phyloP scores from a whole-genome alignment of 2,797 vertebrate genomes.

The Acanthopagrus latus region DNA sequence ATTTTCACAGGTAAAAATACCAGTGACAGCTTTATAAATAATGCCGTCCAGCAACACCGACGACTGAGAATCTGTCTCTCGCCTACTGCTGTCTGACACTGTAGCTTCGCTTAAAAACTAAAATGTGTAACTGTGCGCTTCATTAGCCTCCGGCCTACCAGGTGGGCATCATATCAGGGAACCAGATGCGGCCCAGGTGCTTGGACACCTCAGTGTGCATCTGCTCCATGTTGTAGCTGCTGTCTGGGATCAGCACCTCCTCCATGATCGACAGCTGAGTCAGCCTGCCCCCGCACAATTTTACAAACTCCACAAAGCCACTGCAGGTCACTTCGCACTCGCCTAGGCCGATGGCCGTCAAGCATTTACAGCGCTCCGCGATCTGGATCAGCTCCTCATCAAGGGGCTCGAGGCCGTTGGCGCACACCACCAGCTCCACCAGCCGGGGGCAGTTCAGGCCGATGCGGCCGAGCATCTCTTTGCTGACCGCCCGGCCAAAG shows the following conservation, averaged over 20 bases:
- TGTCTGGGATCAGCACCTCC: constrained; percentile 95
- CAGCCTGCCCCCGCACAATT: constrained; percentile 94
- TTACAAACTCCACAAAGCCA: constrained; percentile 97
- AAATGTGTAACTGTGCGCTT: not conserved
- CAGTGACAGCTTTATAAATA: not conserved
- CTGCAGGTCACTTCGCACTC: constrained; percentile 97
- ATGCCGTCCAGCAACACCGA: not conserved
- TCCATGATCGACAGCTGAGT: constrained; percentile 98
- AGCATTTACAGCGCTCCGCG: constrained; percentile 92
- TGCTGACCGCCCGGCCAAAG: constrained; percentile 95
- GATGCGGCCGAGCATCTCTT: constrained; percentile 94
- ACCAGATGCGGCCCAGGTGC: constrained; percentile 95
- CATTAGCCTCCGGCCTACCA: constrained; percentile 83
- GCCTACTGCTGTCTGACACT: not conserved
- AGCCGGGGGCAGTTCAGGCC: constrained; percentile 95
- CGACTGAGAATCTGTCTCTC: constrained; percentile 5
- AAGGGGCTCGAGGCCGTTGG: constrained; percentile 93
- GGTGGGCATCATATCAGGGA: constrained; percentile 98
- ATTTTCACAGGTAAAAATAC: constrained; percentile 16
- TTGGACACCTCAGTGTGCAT: constrained; percentile 97
- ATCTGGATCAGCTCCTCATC: constrained; percentile 97
- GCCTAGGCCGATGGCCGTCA: constrained; percentile 94
- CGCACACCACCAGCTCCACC: constrained; percentile 96
- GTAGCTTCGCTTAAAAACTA: not conserved
- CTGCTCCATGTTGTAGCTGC: constrained; percentile 95